Evolutionary conservation across 1,140 invertebrate genomes (phyloP).

Genomic region (Orius laevigatus): DNA sequence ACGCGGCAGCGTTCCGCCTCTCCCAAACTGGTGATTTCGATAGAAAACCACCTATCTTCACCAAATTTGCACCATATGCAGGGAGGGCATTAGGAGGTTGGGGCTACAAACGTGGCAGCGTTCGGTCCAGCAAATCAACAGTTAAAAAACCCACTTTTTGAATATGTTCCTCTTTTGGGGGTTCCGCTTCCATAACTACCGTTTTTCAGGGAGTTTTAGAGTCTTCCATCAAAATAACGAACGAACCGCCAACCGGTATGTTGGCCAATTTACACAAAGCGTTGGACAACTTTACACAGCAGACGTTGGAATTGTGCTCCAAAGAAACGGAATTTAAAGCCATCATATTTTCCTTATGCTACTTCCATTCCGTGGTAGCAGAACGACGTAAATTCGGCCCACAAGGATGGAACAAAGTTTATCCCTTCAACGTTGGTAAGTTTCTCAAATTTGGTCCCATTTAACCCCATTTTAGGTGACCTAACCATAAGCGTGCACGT

Average conservation of each 20-base stretch:
- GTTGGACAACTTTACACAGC: constrained; percentile 83
- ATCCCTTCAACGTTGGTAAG: constrained; percentile 36
- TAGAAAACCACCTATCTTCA: too few relatives aligned
- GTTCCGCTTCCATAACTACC: too few relatives aligned
- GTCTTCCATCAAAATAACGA: constrained; percentile 89
- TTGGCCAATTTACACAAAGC: constrained; percentile 85
- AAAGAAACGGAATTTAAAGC: constrained; percentile 90
- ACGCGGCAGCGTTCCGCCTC: too few relatives aligned
- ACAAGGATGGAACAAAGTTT: constrained; percentile 82
- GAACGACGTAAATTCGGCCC: constrained; percentile 86
- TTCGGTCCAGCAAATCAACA: not conserved
- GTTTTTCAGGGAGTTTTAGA: constrained; percentile 65
- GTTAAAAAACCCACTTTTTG: not conserved
- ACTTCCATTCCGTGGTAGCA: constrained; percentile 88
- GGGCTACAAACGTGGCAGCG: too few relatives aligned
- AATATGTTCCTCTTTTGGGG: too few relatives aligned
- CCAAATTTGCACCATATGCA: too few relatives aligned
- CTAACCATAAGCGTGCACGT: constrained; percentile 85
- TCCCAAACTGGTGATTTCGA: too few relatives aligned
- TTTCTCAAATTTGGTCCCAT: constrained; percentile 2
- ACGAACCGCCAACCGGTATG: constrained; percentile 91
- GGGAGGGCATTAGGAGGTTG: too few relatives aligned
- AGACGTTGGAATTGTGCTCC: constrained; percentile 80
- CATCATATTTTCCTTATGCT: constrained; percentile 82
- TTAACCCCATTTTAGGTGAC: constrained; percentile 43